These are phyloP conservation scores for human DNA, from an alignment of 2,113 vertebrate genomes.

Conservation along the genomic window DNA sequence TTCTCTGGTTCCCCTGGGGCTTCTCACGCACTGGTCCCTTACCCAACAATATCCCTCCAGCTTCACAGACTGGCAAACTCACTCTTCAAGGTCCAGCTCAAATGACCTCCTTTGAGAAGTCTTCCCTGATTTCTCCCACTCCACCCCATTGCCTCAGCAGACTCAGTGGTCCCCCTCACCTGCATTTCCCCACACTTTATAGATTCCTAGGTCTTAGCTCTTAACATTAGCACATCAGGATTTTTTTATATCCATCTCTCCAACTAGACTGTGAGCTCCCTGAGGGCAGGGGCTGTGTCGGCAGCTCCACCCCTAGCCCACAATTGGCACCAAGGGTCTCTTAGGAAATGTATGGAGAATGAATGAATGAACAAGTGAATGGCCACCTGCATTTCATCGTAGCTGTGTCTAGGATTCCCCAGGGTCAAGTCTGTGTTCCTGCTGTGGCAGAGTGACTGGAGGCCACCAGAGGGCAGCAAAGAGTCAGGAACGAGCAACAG, in stretches of 20 bases:
- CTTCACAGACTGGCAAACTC: background rate
- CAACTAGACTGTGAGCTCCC: background rate
- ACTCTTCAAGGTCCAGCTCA: background rate
- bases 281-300: constrained; percentile 40
- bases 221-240: background rate
- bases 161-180: background rate
- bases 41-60: background rate
- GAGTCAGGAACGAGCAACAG: constrained; percentile 73
- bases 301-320: background rate
- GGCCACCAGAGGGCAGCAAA: constrained; percentile 77
- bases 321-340: background rate
- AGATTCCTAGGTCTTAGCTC: background rate
- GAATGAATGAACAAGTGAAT: background rate
- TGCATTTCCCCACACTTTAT: background rate
- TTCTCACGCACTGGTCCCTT: background rate
- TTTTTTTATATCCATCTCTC: background rate
- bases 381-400: background rate
- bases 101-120: background rate
- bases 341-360: background rate
- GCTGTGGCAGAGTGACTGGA: background rate
- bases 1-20: background rate
- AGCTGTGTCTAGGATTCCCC: background rate
- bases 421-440: background rate
- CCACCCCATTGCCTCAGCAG: rapidly evolving
- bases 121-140: background rate